phyloP scores from a whole-genome alignment of 2,797 vertebrate genomes.

The Lacerta agilis region DNA sequence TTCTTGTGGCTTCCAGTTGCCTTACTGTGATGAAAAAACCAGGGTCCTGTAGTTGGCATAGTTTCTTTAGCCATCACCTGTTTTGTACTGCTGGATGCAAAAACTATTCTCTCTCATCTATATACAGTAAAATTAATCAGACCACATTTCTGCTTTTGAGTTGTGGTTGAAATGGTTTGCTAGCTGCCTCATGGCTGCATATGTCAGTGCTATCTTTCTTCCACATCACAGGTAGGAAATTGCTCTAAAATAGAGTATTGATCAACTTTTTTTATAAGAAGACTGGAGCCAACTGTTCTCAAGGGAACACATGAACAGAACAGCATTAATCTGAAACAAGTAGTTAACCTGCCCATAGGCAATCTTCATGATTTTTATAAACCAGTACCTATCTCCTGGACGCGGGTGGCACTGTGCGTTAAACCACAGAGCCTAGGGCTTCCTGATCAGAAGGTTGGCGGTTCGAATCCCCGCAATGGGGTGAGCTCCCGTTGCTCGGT shows the following conservation, averaged over 20 bases:
- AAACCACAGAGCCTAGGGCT: no score
- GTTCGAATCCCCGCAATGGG: no score
- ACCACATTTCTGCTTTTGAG: neutral
- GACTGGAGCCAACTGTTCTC: neutral
- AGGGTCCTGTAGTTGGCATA: neutral
- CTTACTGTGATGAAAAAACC: neutral
- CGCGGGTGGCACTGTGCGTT: no score
- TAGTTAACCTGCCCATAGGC: neutral
- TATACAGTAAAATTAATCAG: neutral
- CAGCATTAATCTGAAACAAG: neutral
- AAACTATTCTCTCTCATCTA: neutral
- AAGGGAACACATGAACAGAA: neutral
- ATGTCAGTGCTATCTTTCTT: neutral
- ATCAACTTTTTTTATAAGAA: neutral
- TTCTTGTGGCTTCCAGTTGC: neutral
- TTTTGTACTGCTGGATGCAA: neutral
- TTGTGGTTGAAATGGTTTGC: neutral
- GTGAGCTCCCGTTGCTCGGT: no score
- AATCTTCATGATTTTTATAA: neutral
- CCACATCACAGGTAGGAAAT: neutral
- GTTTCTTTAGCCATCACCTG: neutral
- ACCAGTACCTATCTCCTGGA: no score
- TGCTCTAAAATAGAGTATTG: neutral
- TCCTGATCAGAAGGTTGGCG: no score
- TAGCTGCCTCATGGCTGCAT: neutral